phyloP scores from a whole-genome alignment of 1,140 invertebrate species.

The Drosophila jambulina region DNA sequence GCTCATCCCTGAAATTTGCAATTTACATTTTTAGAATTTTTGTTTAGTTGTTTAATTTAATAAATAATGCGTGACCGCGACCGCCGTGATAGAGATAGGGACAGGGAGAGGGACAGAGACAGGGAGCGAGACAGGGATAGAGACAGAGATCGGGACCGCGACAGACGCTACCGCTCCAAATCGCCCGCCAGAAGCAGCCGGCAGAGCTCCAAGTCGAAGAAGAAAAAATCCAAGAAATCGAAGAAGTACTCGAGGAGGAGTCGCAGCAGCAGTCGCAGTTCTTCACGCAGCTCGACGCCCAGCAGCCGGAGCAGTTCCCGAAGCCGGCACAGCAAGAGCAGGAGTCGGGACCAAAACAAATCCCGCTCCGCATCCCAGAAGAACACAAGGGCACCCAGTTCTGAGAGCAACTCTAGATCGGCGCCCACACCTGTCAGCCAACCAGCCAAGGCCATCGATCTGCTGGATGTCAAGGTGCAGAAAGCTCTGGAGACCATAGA shows the following conservation, averaged over 20 bases:
- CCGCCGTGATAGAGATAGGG: slow-evolving; percentile 55
- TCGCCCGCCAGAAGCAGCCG: slow-evolving; percentile 56
- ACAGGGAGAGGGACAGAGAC: slow-evolving; percentile 59
- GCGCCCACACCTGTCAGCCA: slow-evolving; percentile 15
- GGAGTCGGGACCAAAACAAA: slow-evolving; percentile 59
- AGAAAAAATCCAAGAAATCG: slow-evolving; percentile 78
- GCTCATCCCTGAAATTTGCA: neutral
- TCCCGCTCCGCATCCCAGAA: slow-evolving; percentile 62
- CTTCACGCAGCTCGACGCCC: slow-evolving; percentile 60
- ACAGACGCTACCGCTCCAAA: slow-evolving; percentile 69
- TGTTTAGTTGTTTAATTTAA: neutral
- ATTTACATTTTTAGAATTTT: neutral
- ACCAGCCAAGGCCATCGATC: slow-evolving; percentile 61
- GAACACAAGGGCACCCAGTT: slow-evolving; percentile 61
- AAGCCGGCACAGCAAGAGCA: slow-evolving; percentile 69
- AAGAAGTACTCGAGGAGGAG: slow-evolving; percentile 74
- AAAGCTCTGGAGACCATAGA: slow-evolving; percentile 77
- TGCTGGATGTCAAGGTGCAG: slow-evolving; percentile 69
- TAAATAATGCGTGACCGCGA: slow-evolving; percentile 55
- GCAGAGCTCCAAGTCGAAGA: slow-evolving; percentile 69
- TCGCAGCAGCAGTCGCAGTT: slow-evolving; percentile 71
- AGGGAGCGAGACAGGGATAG: slow-evolving; percentile 57
- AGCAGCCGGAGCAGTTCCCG: slow-evolving; percentile 64
- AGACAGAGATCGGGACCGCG: slow-evolving; percentile 54
- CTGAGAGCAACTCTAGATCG: slow-evolving; percentile 56